These are phyloP conservation scores for Drosophila yakuba DNA, from an alignment of 1,140 invertebrate species.

Conservation along the genomic window DNA sequence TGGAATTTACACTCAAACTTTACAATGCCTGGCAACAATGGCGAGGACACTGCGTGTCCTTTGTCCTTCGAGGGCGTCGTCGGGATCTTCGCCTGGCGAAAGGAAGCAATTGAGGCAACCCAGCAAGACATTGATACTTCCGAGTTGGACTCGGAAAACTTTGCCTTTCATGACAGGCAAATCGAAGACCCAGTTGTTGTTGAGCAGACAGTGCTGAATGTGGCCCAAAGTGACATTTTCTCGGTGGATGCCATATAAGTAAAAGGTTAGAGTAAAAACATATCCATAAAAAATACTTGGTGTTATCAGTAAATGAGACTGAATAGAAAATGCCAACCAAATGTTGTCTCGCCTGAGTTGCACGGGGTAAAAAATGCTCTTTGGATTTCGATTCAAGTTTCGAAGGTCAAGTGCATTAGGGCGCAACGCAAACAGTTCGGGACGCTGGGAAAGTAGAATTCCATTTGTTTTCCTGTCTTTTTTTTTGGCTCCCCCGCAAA, in stretches of 20 bases:
- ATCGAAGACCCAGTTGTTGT: too few relatives aligned
- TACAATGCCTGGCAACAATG: conserved; percentile 56
- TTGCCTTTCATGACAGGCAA: too few relatives aligned
- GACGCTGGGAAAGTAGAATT: conserved; percentile 16
- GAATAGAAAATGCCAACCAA: neutral
- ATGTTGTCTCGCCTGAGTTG: conserved; percentile 36
- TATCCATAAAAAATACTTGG: neutral
- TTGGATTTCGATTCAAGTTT: conserved; percentile 18
- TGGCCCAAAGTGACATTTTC: too few relatives aligned
- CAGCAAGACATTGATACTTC: neutral
- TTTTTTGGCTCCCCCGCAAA: neutral
- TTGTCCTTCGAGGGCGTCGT: conserved; percentile 31
- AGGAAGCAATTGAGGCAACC: neutral
- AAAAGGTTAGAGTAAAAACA: too few relatives aligned
- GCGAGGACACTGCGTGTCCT: conserved; percentile 53
- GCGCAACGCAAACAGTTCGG: conserved; percentile 22
- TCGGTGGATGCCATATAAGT: too few relatives aligned
- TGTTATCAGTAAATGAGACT: neutral
- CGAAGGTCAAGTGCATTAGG: conserved; percentile 81
- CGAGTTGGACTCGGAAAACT: conserved; percentile 12
- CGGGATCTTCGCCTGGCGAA: neutral
- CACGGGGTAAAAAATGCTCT: neutral
- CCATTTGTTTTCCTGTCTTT: neutral
- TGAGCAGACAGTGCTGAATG: too few relatives aligned
- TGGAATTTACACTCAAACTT: conserved; percentile 80